Conservation (phyloP, 1,140 invertebrate species). For the Lepidurus packardi region DNA sequence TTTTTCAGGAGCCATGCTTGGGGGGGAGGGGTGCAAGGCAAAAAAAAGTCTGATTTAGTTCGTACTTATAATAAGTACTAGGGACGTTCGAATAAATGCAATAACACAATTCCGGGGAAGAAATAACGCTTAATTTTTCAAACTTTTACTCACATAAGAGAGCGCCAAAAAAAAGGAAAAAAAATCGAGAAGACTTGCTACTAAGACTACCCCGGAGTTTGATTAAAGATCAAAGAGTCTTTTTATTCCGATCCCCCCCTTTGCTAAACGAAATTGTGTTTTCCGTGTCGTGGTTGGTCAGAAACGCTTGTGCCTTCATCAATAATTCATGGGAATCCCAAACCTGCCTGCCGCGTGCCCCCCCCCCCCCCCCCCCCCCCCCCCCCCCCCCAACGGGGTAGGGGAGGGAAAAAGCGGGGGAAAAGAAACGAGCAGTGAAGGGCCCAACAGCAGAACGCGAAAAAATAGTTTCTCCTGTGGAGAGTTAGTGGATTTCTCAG, state of each 20-base stretch:
- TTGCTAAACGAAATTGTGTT: slow-evolving; percentile 7
- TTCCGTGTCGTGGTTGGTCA: slow-evolving; percentile 14
- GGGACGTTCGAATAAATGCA: too few relatives aligned
- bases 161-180: not conserved
- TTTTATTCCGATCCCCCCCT: not conserved
- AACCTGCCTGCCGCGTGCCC: not conserved
- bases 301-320: slow-evolving; percentile 14
- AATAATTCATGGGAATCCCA: not conserved
- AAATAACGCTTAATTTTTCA: not conserved
- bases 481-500: slow-evolving; percentile 13
- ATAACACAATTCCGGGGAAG: too few relatives aligned
- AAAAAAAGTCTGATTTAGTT: not conserved
- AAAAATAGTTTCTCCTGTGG: not conserved
- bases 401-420: not conserved
- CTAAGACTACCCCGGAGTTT: not conserved
- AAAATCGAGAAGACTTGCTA: not conserved
- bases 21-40: not conserved
- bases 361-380: too few relatives aligned
- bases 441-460: not conserved
- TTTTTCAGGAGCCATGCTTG: not conserved
- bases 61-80: too few relatives aligned
- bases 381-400: too few relatives aligned
- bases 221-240: not conserved
- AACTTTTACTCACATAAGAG: not conserved
- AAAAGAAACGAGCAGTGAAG: not conserved